Evolutionary conservation across 2,888 invertebrate species (phyloP).

Genomic region (Ochropleura leucogaster): DNA sequence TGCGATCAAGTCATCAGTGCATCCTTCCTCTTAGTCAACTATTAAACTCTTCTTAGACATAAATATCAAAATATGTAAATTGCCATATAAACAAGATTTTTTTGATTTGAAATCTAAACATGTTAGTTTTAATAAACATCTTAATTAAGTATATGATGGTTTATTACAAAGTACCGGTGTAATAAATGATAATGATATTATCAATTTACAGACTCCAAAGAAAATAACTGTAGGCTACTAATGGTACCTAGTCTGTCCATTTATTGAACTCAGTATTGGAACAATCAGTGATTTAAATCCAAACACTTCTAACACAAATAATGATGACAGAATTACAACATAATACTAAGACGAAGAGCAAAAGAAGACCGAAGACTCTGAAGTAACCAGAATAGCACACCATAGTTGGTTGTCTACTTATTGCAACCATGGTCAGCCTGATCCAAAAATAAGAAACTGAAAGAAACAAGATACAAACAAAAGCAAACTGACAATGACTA

Average conservation of each 20-base stretch:
- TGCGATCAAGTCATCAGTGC: slow-evolving; percentile 6
- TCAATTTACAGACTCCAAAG: not conserved
- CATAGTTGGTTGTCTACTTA: not conserved
- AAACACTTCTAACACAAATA: not conserved
- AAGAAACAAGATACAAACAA: not conserved
- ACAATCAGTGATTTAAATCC: not conserved
- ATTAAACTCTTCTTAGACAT: not conserved
- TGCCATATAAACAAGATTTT: slow-evolving; percentile 12
- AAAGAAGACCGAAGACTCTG: not conserved
- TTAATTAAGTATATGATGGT: not conserved
- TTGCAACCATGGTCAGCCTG: not conserved
- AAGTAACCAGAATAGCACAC: not conserved
- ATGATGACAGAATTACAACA: not conserved
- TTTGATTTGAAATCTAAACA: not conserved
- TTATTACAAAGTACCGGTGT: not conserved
- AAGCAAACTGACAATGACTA: not conserved
- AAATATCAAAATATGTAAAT: not conserved
- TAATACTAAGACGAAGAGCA: not conserved
- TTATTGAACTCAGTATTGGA: not conserved
- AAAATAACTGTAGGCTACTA: not conserved
- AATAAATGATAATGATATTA: not conserved
- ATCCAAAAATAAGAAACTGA: not conserved
- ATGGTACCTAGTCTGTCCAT: not conserved
- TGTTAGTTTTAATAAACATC: slow-evolving; percentile 15
- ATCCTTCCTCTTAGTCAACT: slow-evolving; percentile 22